These are phyloP conservation scores for Hesperia comma DNA, from an alignment of 2,888 invertebrate species.

Conservation along the genomic window DNA sequence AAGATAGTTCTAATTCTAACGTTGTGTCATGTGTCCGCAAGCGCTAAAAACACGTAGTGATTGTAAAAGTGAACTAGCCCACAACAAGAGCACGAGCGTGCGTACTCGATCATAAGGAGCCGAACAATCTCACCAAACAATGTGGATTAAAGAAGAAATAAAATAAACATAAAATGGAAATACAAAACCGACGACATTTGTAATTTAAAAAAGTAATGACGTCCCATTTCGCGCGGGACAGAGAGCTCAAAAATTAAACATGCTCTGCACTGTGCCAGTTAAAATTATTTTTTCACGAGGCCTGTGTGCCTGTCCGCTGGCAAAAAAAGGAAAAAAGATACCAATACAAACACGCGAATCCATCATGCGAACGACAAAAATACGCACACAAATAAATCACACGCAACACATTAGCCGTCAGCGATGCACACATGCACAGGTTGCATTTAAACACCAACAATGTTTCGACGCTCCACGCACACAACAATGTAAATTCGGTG, in stretches of 20 bases:
- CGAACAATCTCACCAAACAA: conserved; percentile 59
- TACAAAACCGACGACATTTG: conserved; percentile 70
- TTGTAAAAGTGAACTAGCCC: background rate
- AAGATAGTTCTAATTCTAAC: too few species aligned
- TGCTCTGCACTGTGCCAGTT: conserved; percentile 80
- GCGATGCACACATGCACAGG: conserved; percentile 65
- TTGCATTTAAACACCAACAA: conserved; percentile 66
- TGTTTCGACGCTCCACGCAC: conserved; percentile 50
- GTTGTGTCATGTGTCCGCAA: background rate
- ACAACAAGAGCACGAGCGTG: conserved; percentile 6
- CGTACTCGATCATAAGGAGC: conserved; percentile 43
- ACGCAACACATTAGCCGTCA: conserved; percentile 54
- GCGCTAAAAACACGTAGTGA: background rate
- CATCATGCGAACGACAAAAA: conserved; percentile 76
- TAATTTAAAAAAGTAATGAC: conserved; percentile 83
- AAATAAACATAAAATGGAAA: conserved; percentile 62
- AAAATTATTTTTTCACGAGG: conserved; percentile 81
- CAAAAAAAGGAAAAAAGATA: conserved; percentile 76
- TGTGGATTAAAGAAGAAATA: conserved; percentile 66
- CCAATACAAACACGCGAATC: conserved; percentile 77
- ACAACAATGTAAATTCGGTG: conserved; percentile 71
- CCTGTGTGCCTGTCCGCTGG: conserved; percentile 64
- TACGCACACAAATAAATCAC: conserved; percentile 59
- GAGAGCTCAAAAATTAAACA: conserved; percentile 83
- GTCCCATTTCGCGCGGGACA: conserved; percentile 79